phyloP scores from a whole-genome alignment of 35 echinoderm and acorn worm genomes.

The Heliocidaris erythrogramma region DNA sequence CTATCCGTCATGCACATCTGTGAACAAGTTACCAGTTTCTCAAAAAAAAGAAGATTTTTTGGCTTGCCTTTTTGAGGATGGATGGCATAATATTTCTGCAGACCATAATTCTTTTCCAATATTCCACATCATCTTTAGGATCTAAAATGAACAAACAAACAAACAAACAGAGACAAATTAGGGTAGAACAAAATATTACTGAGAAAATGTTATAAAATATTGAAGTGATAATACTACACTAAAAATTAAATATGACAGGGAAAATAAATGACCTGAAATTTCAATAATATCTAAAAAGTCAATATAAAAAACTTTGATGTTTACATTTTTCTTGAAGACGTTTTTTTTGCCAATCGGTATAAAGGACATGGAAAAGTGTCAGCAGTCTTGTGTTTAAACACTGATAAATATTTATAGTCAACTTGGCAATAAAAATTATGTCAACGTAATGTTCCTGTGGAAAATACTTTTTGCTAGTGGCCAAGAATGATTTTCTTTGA shows the following conservation, averaged over 20 bases:
- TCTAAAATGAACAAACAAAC: not conserved
- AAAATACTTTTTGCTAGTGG: too few relatives aligned
- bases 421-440: too few relatives aligned
- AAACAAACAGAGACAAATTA: not conserved
- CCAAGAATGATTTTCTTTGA: too few relatives aligned
- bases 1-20: not conserved
- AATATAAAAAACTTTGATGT: not conserved
- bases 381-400: too few relatives aligned
- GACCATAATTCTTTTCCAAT: constrained; percentile 43
- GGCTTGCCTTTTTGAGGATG: constrained; percentile 45
- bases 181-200: not conserved
- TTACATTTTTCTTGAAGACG: too few relatives aligned
- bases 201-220: not conserved
- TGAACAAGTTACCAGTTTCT: too few relatives aligned
- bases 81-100: constrained; percentile 54
- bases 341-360: too few relatives aligned
- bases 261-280: not conserved
- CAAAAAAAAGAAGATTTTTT: not conserved
- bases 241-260: not conserved
- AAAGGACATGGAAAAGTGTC: too few relatives aligned
- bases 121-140: constrained; percentile 34
- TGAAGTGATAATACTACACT: not conserved
- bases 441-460: too few relatives aligned
- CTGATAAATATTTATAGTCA: too few relatives aligned
- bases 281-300: not conserved